Evolutionary conservation across 2,797 vertebrate genomes (phyloP), one percentile per base, ranked within the genome.

Genomic region (Microctenopoma steveboyesi): DNA sequence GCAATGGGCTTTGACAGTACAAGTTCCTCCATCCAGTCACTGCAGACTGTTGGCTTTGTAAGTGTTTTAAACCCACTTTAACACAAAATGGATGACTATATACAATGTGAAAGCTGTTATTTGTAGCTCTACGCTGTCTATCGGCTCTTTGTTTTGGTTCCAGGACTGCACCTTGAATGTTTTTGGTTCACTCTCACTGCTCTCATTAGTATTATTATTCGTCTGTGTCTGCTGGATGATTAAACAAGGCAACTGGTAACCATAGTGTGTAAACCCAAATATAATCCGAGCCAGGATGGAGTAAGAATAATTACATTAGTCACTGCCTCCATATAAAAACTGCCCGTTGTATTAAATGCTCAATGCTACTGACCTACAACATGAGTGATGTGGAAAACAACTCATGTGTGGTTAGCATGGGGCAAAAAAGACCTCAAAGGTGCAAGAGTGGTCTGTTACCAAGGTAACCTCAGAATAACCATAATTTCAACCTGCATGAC

Each of bases 1-100:
- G 90, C 95, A 0, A 95, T 98, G 94, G 97, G 97, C 80, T 98
- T 94, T 66, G 82, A 83, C 35, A 43, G 74, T 6, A 56, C 90
- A 0, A 82, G 89, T 78, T 45, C 92, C 42, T 81, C 91, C 72
- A 89, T 98, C 74, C 92, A 89, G 79, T 99, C 97, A 11, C 86
- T 97, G 28, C 94, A 72, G 74, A 94, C 94, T 35, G 84, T 91
- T 72, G 95, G 94, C 67, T 94, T 92, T 90, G 97, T 99, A 91
- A 96, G 97, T 96, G 76, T 8, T 25, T 50, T 18, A 13, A 8
- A 13, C 14, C 6, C 18, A 14, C 35, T 30, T 14, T 5, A n/a
- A 10, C 37, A 39, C 37, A 39, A 10, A 39, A 39, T 39, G 11
- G 11, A 12, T 39, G 10, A 39, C 37, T 39, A 39, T 39, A 39